These are phyloP conservation scores for Blera fallax DNA, from an alignment of 2,888 invertebrate genomes.

Conservation along the genomic window DNA sequence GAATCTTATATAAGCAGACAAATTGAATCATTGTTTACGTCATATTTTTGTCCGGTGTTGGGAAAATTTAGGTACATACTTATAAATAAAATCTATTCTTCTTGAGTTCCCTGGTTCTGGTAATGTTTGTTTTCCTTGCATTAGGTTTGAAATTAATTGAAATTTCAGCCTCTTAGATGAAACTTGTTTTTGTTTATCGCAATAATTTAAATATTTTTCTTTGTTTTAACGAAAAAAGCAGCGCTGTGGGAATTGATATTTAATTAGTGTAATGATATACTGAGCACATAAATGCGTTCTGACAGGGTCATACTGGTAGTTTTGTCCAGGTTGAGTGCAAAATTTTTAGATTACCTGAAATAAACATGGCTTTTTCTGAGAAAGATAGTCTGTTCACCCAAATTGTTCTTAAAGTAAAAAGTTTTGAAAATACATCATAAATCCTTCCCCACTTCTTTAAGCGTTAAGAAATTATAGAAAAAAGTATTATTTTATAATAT, in stretches of 20 bases:
- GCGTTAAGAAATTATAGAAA: too few relatives aligned
- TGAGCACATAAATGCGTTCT: neutral
- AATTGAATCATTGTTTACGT: constrained; percentile 21
- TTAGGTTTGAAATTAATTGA: neutral
- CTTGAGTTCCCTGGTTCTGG: neutral
- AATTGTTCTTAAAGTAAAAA: too few relatives aligned
- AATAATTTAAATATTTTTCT: neutral
- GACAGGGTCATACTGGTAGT: neutral
- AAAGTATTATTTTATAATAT: too few relatives aligned
- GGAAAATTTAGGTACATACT: neutral
- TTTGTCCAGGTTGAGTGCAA: too few relatives aligned
- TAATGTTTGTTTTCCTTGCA: neutral
- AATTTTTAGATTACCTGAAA: too few relatives aligned
- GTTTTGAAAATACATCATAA: too few relatives aligned
- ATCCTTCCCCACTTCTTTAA: too few relatives aligned
- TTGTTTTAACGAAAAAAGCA: neutral
- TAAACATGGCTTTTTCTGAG: too few relatives aligned
- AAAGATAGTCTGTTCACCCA: too few relatives aligned
- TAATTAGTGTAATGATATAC: neutral
- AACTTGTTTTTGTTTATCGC: neutral
- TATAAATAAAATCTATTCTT: neutral
- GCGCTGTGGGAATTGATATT: neutral
- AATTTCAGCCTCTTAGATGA: neutral
- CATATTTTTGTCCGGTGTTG: neutral
- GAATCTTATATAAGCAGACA: neutral